Conservation (phyloP, 2,888 invertebrate species). For the Conus canariensis region DNA sequence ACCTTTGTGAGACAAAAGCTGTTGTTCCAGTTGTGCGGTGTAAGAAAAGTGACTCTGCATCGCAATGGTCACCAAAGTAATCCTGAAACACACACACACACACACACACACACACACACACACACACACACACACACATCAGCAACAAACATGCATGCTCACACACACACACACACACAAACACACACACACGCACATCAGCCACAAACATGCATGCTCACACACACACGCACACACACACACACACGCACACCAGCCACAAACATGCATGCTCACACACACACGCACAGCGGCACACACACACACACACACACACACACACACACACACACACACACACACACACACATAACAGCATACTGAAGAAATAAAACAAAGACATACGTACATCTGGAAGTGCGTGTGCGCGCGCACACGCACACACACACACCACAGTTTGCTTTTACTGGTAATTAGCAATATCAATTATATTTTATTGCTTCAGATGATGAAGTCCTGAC, state of each 20-base stretch:
- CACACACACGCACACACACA: not conserved
- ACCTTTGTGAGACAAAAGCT: slow-evolving; percentile 50
- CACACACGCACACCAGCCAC: not conserved
- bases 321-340: too few species aligned
- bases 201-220: not conserved
- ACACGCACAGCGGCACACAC: not conserved
- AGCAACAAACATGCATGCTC: not conserved
- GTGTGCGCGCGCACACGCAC: not conserved
- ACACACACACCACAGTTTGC: slow-evolving; percentile 21
- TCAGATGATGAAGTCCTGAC: too few species aligned
- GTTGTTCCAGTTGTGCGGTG: slow-evolving; percentile 49
- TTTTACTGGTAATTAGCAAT: too few species aligned
- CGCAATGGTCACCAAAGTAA: slow-evolving; percentile 32
- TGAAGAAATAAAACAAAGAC: not conserved
- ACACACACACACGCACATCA: not conserved
- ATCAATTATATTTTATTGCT: too few species aligned
- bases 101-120: not conserved
- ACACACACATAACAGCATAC: not conserved
- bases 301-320: slow-evolving; percentile 18
- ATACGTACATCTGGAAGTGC: not conserved
- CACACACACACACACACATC: not conserved
- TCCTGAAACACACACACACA: not conserved
- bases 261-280: not conserved
- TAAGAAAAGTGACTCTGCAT: slow-evolving; percentile 48
- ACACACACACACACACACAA: not conserved